Evolutionary conservation across 1,140 invertebrate genomes (phyloP).

Genomic region (Zaprionus camerounensis): DNA sequence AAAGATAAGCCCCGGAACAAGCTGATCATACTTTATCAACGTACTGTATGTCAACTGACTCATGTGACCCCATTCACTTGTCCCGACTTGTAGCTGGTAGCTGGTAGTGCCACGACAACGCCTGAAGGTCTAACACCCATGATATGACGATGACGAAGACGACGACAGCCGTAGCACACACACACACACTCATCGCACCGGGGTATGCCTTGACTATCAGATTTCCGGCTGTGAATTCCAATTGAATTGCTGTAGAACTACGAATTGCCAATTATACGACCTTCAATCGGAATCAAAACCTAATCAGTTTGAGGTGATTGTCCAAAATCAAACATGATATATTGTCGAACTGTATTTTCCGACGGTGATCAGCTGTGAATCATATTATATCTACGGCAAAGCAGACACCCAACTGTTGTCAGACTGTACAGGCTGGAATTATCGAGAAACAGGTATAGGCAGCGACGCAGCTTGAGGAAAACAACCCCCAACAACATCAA

Average conservation of each 20-base stretch:
- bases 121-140: slow-evolving; percentile 24
- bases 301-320: slow-evolving; percentile 7
- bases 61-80: slow-evolving; percentile 49
- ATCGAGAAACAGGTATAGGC: slow-evolving; percentile 3
- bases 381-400: background rate
- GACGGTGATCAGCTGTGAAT: background rate
- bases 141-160: background rate
- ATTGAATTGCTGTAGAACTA: background rate
- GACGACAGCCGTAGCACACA: slow-evolving; percentile 3
- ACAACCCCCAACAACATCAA: slow-evolving; percentile 17
- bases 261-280: slow-evolving; percentile 4
- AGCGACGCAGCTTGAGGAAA: background rate
- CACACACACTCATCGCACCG: slow-evolving; percentile 1
- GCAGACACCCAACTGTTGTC: background rate
- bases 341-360: slow-evolving; percentile 9
- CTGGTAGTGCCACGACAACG: background rate
- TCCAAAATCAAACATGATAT: background rate
- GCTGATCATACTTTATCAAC: background rate
- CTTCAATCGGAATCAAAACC: slow-evolving; percentile 1
- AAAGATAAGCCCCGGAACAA: slow-evolving; percentile 30
- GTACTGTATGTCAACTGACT: slow-evolving; percentile 23
- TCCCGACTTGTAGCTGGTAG: slow-evolving; percentile 19
- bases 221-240: slow-evolving; percentile 36
- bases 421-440: slow-evolving; percentile 14
- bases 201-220: slow-evolving; percentile 22